Base-by-base conservation (phyloP, 1,140 invertebrate genomes). In the Nebria ingens region DNA sequence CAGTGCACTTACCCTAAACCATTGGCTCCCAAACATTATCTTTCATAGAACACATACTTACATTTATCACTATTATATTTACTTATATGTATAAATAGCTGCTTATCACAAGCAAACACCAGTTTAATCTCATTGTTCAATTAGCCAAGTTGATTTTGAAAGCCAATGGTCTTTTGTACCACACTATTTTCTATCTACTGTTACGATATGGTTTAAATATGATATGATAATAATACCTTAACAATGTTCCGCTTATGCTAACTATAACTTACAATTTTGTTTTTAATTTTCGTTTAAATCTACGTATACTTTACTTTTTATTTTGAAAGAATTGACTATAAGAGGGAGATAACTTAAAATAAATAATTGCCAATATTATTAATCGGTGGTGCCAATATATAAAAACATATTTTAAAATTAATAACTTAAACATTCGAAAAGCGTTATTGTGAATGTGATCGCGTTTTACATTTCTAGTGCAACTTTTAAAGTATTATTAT, bases 311-410 rank as follows among this genome's bases (percentile, higher is more conserved):
- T 29, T n/a, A n/a, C n/a, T n/a, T n/a, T n/a, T 6, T 29, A 45
- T 45, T 9, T 59, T 38, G 45, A 59, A 60, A 58, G 52, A 60
- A 62, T 60, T 62, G 61, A 62, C 58, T 60, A 59, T 59, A 62
- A 62, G 53, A 62, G 61, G 61, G 61, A 62, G 58, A 58, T 21
- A 25, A 56, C 13, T 9, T 51, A 20, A 34, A 34, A 34, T 34
- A 34, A 34, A 34, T n/a, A n/a, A n/a, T n/a, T n/a, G n/a, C n/a
- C n/a, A n/a, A n/a, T 34, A 34, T 34, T 34, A 34, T 34, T 34
- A 6, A 34, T 34, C 25, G 25, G n/a, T n/a, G n/a, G n/a, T n/a
- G n/a, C n/a, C n/a, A n/a, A n/a, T n/a, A n/a, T n/a, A n/a, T n/a
- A n/a, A n/a, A n/a, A n/a, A n/a, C n/a, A n/a, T n/a, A n/a, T n/a